phyloP scores from a whole-genome alignment of 2,888 invertebrate genomes.

The Heliconius charithonia region DNA sequence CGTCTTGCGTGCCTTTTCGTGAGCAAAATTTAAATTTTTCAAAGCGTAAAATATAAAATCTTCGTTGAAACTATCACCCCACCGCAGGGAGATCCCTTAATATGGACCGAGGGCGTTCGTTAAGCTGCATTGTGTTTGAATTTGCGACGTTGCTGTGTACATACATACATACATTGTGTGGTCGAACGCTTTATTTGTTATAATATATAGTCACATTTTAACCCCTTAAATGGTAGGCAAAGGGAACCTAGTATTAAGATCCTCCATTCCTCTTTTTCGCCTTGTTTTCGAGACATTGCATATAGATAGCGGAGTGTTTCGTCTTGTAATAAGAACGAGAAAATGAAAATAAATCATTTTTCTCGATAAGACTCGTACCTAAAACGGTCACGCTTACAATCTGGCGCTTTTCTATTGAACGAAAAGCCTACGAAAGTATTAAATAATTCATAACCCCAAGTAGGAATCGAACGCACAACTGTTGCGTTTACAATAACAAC shows the following conservation, averaged over 20 bases:
- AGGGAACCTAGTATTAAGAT: not conserved
- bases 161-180: not conserved
- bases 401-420: too few relatives aligned
- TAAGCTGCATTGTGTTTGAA: constrained; percentile 42
- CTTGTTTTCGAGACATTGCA: not conserved
- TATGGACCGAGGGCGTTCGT: constrained; percentile 38
- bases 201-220: not conserved
- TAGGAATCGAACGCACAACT: not conserved
- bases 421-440: not conserved
- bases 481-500: not conserved
- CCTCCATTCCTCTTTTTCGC: not conserved
- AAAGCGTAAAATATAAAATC: constrained; percentile 29
- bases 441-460: not conserved
- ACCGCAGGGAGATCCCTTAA: constrained; percentile 32
- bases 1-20: not conserved
- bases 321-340: not conserved
- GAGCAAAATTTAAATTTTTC: constrained; percentile 27
- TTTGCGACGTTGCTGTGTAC: constrained; percentile 28
- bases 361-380: too few relatives aligned
- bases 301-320: not conserved
- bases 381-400: too few relatives aligned
- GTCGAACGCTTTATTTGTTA: not conserved
- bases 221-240: not conserved
- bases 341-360: not conserved
- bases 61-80: constrained; percentile 32